These are phyloP conservation scores for Helostoma temminkii DNA, from an alignment of 2,797 vertebrate species.

Conservation along the genomic window DNA sequence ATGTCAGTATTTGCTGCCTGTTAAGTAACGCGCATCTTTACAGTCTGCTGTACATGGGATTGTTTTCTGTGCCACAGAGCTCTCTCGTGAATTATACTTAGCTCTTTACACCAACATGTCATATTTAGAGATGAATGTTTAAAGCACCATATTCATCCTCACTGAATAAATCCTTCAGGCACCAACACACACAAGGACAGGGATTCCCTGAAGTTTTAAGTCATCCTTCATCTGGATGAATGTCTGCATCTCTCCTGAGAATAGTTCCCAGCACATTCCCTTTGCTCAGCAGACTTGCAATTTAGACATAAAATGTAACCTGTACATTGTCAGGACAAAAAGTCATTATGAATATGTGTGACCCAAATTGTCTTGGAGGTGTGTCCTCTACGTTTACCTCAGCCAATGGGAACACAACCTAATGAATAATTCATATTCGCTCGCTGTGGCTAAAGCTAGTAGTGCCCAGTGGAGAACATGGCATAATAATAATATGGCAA, in stretches of 20 bases:
- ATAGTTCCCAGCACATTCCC: slow-evolving; percentile 35
- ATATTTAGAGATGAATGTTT: slow-evolving; percentile 76
- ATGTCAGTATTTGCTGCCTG: slow-evolving; percentile 8
- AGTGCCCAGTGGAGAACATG: no score
- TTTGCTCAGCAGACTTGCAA: slow-evolving; percentile 42
- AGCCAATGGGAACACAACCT: no score
- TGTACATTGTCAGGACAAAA: slow-evolving; percentile 30
- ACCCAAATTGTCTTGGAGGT: neutral
- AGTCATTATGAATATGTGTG: slow-evolving; percentile 32
- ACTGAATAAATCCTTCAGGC: slow-evolving; percentile 77
- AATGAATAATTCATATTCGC: no score
- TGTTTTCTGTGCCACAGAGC: slow-evolving; percentile 39
- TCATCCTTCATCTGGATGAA: slow-evolving; percentile 45
- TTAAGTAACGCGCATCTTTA: slow-evolving; percentile 8
- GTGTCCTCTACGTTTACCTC: no score
- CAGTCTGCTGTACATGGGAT: slow-evolving; percentile 11
- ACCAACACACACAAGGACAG: slow-evolving; percentile 70
- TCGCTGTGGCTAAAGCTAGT: no score
- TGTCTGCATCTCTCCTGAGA: slow-evolving; percentile 51
- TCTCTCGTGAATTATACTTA: slow-evolving; percentile 63
- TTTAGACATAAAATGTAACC: slow-evolving; percentile 53
- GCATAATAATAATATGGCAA: no score
- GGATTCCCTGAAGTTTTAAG: slow-evolving; percentile 66
- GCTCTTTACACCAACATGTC: slow-evolving; percentile 70
- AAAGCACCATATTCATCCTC: slow-evolving; percentile 73